Conservation (phyloP, 1,140 invertebrate species). For the Aleiodes sp. region DNA sequence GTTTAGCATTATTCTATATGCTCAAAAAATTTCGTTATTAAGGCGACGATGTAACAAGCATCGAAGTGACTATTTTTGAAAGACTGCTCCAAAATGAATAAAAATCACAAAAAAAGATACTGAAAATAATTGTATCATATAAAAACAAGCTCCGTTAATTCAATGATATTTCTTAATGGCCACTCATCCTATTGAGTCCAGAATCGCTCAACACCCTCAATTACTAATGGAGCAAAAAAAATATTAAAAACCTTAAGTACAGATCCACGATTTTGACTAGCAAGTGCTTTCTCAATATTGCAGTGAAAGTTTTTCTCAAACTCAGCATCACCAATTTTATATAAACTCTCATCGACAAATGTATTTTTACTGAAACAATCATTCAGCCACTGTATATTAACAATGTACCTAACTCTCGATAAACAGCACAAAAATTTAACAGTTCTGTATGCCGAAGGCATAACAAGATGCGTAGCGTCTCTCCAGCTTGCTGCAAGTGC, state of each 20-base stretch:
- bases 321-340: conserved; percentile 75
- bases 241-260: conserved; percentile 67
- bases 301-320: conserved; percentile 84
- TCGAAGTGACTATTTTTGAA: too few relatives aligned
- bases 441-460: conserved; percentile 79
- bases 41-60: too few relatives aligned
- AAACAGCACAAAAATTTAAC: conserved; percentile 87
- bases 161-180: too few relatives aligned
- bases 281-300: conserved; percentile 78
- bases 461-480: conserved; percentile 89
- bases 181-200: too few relatives aligned
- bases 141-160: too few relatives aligned
- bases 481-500: conserved; percentile 73
- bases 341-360: conserved; percentile 80
- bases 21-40: too few relatives aligned
- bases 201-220: too few relatives aligned
- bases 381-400: conserved; percentile 84
- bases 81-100: too few relatives aligned
- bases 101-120: too few relatives aligned
- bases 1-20: too few relatives aligned
- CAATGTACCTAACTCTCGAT: conserved; percentile 78
- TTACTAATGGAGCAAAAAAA: conserved; percentile 37
- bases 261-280: conserved; percentile 66
- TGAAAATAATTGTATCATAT: too few relatives aligned
- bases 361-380: conserved; percentile 79